phyloP scores from a whole-genome alignment of 1,140 invertebrate genomes.

The Calephelis nemesis region DNA sequence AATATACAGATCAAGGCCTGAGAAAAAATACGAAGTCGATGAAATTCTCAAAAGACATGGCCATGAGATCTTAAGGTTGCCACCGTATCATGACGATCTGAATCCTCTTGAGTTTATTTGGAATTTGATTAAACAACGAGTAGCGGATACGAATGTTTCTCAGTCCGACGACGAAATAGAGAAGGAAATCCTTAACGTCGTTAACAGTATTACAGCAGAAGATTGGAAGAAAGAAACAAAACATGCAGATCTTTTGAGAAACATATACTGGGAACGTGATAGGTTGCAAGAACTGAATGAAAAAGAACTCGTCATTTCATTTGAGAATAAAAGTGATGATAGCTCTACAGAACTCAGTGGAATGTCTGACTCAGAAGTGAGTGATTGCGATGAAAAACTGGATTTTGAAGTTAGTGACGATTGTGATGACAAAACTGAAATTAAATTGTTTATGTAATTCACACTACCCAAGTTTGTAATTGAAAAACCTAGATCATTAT shows the following conservation, averaged over 20 bases:
- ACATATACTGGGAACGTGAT: conserved; percentile 4
- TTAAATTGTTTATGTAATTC: too few relatives aligned
- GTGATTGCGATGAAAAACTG: too few relatives aligned
- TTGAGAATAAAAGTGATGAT: neutral
- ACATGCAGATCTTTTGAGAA: conserved; percentile 12
- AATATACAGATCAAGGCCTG: conserved; percentile 28
- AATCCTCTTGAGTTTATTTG: conserved; percentile 38
- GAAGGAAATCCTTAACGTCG: conserved; percentile 27
- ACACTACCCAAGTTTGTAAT: too few relatives aligned
- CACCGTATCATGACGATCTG: conserved; percentile 32
- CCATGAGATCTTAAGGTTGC: conserved; percentile 34
- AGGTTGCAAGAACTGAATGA: conserved; percentile 1
- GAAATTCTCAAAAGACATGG: conserved; percentile 32
- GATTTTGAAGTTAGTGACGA: too few relatives aligned
- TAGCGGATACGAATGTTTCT: conserved; percentile 34
- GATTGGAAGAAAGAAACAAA: conserved; percentile 40
- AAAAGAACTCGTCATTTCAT: conserved; percentile 3
- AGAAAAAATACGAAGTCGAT: conserved; percentile 33
- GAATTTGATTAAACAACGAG: conserved; percentile 36
- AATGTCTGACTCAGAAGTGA: too few relatives aligned
- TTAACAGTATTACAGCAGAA: conserved; percentile 27
- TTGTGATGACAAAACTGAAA: too few relatives aligned
- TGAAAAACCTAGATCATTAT: too few relatives aligned
- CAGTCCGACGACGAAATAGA: conserved; percentile 34
- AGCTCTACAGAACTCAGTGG: too few relatives aligned